Base-by-base conservation (phyloP, 2,797 vertebrate species). In the Lutjanus argentimaculatus region DNA sequence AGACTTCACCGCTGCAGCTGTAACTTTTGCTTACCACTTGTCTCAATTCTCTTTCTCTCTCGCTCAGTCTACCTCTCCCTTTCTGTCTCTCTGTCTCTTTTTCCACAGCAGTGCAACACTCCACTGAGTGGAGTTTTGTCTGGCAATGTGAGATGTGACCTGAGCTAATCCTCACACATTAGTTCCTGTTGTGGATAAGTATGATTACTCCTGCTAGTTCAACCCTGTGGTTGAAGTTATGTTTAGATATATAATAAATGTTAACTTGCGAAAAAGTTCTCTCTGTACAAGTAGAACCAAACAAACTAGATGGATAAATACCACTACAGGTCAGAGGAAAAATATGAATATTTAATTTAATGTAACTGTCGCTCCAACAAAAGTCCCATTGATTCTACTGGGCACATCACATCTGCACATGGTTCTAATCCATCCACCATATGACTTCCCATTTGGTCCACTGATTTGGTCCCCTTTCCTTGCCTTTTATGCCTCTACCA, bases 1-100 rank as follows among this genome's bases (percentile, higher is more conserved):
- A 25, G 63, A 57, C 53, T 73, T 67, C 14, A 65, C 21, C 15
- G 42, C 36, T n/a, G 8, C 58, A 57, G 55, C 58, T 79, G 53
- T 46, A 70, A 56, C 49, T 55, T 63, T 36, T 53, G 30, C 48
- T 42, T 15, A 53, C 16, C 46, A 40, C 48, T 64, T 22, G 22
- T 46, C n/a, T 55, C 58, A 36, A 45, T 8, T 49, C 55, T 56
- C 43, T 42, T 12, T 45, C 57, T 45, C 58, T 21, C 12, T 36
- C 22, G 16, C 10, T 43, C 66, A 13, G 45, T 55, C 46, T 52
- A 10, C 10, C 13, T 49, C 19, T 56, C 43, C 49, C 51, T 46
- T 14, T 43, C 42, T 51, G 15, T 49, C 61, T 59, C 68, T 43
- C 42, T 51, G 15, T 49, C 61, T 59, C 68, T 22, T 36, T 40